Percentiles rank a stretch among this genome's conserved stretches.
Evolutionary conservation across 1,140 invertebrate species (phyloP).

Genomic region (Popillia japonica): DNA sequence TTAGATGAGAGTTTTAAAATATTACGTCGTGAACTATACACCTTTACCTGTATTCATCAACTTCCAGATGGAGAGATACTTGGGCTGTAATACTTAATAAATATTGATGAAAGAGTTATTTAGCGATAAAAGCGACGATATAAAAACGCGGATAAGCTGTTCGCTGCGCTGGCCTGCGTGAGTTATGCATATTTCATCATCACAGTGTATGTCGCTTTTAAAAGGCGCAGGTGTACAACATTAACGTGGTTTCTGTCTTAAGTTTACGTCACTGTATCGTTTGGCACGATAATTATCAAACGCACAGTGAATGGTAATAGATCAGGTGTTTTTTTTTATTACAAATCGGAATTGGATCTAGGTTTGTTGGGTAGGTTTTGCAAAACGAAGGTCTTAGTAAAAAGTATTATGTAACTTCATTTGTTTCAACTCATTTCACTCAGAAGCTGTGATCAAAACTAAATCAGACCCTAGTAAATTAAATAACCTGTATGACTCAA

Average conservation of each 20-base stretch:
- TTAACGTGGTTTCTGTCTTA: constrained; percentile 2
- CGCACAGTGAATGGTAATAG: constrained; percentile 21
- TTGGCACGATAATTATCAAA: constrained; percentile 9
- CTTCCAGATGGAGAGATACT: background rate
- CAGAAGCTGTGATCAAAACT: too few species aligned
- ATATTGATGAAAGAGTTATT: constrained; percentile 32
- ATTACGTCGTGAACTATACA: too few species aligned
- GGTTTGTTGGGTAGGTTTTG: background rate
- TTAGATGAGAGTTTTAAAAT: too few species aligned
- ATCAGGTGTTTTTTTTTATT: constrained; percentile 21
- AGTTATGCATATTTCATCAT: constrained; percentile 35
- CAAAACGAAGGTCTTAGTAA: background rate
- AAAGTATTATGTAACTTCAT: too few species aligned
- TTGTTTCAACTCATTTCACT: too few species aligned
- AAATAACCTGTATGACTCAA: too few species aligned
- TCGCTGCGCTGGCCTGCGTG: constrained; percentile 2
- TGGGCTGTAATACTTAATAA: background rate
- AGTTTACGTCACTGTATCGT: constrained; percentile 8
- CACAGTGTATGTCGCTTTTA: constrained; percentile 15
- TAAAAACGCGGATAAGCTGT: constrained; percentile 20
- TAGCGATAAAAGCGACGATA: constrained; percentile 20
- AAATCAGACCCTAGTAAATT: too few species aligned
- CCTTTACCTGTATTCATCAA: background rate
- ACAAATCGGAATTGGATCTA: background rate
- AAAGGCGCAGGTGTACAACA: constrained; percentile 30